Conservation (phyloP, 2,888 invertebrate genomes). For the Galerucella pusilla region DNA sequence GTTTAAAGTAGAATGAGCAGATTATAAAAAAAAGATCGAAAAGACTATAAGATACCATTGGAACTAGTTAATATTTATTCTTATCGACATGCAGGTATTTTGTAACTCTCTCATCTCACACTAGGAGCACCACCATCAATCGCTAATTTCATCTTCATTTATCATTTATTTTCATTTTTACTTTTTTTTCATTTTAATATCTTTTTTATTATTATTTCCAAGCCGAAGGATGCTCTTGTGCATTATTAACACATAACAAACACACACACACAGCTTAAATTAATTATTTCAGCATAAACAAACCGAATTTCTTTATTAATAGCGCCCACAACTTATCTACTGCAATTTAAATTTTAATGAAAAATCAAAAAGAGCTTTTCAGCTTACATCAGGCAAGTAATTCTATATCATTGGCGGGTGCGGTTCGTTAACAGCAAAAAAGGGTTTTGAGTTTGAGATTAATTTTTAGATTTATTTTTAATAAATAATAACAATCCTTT, state of each 20-base stretch:
- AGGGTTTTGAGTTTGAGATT: not conserved
- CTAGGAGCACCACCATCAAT: slow-evolving; percentile 55
- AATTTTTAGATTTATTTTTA: not conserved
- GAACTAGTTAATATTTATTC: not conserved
- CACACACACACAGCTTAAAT: slow-evolving; percentile 37
- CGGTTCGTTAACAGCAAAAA: not conserved
- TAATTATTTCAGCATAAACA: slow-evolving; percentile 40
- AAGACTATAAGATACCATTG: not conserved
- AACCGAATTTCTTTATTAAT: not conserved
- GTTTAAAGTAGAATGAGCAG: no score
- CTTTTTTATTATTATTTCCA: slow-evolving; percentile 50
- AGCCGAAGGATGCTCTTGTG: slow-evolving; percentile 64
- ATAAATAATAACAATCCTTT: not conserved
- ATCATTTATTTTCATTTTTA: slow-evolving; percentile 48
- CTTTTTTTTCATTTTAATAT: slow-evolving; percentile 46
- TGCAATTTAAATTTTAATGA: not conserved
- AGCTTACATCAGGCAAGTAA: slow-evolving; percentile 36
- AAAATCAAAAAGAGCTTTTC: slow-evolving; percentile 28
- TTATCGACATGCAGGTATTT: slow-evolving; percentile 50
- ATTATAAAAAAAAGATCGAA: not conserved
- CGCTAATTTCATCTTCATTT: slow-evolving; percentile 48
- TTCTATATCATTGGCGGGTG: slow-evolving; percentile 8
- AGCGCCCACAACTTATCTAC: slow-evolving; percentile 6
- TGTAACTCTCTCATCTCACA: slow-evolving; percentile 40
- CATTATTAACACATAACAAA: slow-evolving; percentile 49